Base-by-base conservation (phyloP, 2,888 invertebrate species). In the Eucera pruinosa region DNA sequence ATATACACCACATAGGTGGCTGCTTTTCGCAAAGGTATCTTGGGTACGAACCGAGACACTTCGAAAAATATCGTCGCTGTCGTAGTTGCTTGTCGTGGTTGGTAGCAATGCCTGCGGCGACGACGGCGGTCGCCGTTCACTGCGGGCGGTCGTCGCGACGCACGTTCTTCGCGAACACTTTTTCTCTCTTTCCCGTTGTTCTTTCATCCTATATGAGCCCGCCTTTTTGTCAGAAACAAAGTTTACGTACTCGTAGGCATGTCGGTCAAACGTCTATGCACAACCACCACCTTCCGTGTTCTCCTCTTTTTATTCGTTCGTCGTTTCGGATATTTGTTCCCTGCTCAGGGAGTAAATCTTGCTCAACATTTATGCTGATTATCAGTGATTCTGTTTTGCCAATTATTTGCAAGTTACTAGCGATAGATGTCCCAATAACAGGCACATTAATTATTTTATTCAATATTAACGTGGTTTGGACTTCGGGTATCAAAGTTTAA, bases 111-210 rank as follows among this genome's bases (percentile, higher is more conserved):
- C 62, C 70, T 47, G 71, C 75, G 75, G 64, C 64, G 64, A 48
- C 80, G 83, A 33, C 74, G 73, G 45, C 78, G 79, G 73, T 78
- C 81, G 76, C 18, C 77, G 69, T 57, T 58, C 83, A 25, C 84
- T 79, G 72, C 79, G 79, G 85, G 85, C 54, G 81, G 83, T 67
- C 81, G 85, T 83, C 84, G 85, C 79, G 80, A 85, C 85, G 85
- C 71, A 67, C 76, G 67, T 76, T 73, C 69, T 61, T 39, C 25
- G 57, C 41, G 15, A 48, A 72, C 64, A 57, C 75, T 84, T 84
- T 82, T 82, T 82, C 76, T 62, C 58, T 18, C 39, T 4, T 36
- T 7, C n/a, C 54, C 43, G 68, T 57, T 70, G 58, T 79, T 74
- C 67, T 82, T 68, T 57, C 62, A 25, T 58, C 54, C 71, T 65